Base-by-base conservation (phyloP, 2,888 invertebrate species). In the Ectropis crepuscularia region DNA sequence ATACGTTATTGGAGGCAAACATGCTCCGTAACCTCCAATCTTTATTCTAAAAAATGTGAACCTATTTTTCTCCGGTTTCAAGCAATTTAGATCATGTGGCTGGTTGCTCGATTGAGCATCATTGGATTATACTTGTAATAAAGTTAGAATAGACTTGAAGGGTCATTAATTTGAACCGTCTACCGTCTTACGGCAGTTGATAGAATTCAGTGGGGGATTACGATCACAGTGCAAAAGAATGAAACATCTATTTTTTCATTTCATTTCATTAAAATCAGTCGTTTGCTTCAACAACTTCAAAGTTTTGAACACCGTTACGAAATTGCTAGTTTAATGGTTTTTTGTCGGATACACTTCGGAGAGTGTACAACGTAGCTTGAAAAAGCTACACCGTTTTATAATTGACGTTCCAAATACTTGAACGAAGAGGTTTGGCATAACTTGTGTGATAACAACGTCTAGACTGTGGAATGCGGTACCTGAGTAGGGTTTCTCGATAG, bases 41-140 rank as follows among this genome's bases (percentile, higher is more conserved):
- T 42, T 55, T 51, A 71, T 73, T 76, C 77, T 81, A 84, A 85
- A 80, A 86, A 88, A 88, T 86, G 81, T 75, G 74, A 77, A 83
- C 84, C 86, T 83, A 87, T 89, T 89, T 87, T 87, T 89, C 86
- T 75, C 76, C 75, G 82, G 82, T 76, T 76, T 76, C 74, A 77
- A 78, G 81, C 86, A 86, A 89, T 87, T 88, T 81, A 80, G 83
- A 85, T 87, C 83, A 81, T 82, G 83, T 84, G 86, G 83, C 77
- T 82, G 83, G 82, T 70, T 83, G 81, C 82, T 74, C 84, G 83
- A 87, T 87, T 86, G 81, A 81, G 82, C 81, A 80, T 79, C 75
- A 78, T 74, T 77, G 77, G 83, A 82, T 84, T 83, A 82, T 85
- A 82, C 51, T 51, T 39, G 51, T 55, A 39, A 87, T 85, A 84